Conservation (phyloP, 2,113 vertebrate species). For the Chaetodon trifascialis region DNA sequence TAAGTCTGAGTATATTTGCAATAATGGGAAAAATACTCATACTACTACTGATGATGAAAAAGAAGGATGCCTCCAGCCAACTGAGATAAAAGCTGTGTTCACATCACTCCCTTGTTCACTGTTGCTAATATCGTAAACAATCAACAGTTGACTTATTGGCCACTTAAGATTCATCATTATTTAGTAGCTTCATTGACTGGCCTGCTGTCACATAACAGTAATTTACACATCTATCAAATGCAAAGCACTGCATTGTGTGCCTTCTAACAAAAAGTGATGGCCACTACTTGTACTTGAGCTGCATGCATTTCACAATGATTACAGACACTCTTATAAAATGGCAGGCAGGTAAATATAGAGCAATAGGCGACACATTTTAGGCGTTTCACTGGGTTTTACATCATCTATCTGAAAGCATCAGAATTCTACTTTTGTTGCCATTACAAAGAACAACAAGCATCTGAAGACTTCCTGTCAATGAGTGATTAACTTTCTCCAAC, state of each 20-base stretch:
- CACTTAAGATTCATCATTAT: neutral
- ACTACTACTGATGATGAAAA: neutral
- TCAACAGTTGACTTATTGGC: neutral
- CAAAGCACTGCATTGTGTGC: too few relatives aligned
- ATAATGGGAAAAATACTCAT: slow-evolving; percentile 4
- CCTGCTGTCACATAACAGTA: too few relatives aligned
- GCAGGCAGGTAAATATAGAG: too few relatives aligned
- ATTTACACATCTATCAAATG: too few relatives aligned
- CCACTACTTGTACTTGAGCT: too few relatives aligned
- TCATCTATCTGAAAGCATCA: neutral
- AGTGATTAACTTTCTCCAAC: slow-evolving; percentile 51
- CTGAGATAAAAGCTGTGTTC: neutral
- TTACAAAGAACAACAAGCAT: slow-evolving; percentile 55
- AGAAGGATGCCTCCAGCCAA: neutral
- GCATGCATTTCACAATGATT: neutral
- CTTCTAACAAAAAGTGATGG: too few relatives aligned
- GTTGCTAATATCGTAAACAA: neutral
- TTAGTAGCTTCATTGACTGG: neutral
- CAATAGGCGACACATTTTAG: neutral
- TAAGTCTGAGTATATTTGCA: slow-evolving; percentile 15
- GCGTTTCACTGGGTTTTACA: neutral
- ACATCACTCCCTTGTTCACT: neutral
- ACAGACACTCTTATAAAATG: neutral
- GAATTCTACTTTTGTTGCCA: slow-evolving; percentile 24
- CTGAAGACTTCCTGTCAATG: slow-evolving; percentile 63